Evolutionary conservation across 2,888 invertebrate genomes (phyloP).

Genomic region (Heliothis peltigera): DNA sequence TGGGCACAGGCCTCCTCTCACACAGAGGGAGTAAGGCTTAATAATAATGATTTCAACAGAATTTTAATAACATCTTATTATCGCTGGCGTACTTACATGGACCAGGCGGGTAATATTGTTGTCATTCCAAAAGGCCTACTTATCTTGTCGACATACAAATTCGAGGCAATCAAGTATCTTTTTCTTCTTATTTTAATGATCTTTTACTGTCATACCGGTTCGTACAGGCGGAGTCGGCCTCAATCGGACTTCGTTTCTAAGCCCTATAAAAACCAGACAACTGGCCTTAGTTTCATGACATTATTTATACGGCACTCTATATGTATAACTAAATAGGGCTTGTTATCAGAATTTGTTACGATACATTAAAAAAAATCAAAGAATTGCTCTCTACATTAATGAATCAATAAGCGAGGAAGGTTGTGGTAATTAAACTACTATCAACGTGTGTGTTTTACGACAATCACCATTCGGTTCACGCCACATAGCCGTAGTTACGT

Average conservation of each 20-base stretch:
- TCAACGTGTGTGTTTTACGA: slow-evolving; percentile 25
- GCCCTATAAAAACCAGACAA: background rate
- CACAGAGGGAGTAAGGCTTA: too few relatives aligned
- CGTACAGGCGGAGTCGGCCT: slow-evolving; percentile 28
- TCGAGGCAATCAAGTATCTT: slow-evolving; percentile 53
- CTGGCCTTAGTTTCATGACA: slow-evolving; percentile 4
- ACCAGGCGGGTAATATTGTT: slow-evolving; percentile 7
- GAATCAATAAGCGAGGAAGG: slow-evolving; percentile 6
- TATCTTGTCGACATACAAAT: slow-evolving; percentile 27
- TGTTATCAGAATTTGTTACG: too few relatives aligned
- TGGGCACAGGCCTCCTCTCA: too few relatives aligned
- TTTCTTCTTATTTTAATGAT: slow-evolving; percentile 21
- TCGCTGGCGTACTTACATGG: background rate
- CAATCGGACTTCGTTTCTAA: slow-evolving; percentile 12
- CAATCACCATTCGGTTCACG: slow-evolving; percentile 50
- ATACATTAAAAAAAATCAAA: too few relatives aligned
- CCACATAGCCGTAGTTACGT: slow-evolving; percentile 29
- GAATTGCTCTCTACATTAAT: slow-evolving; percentile 1
- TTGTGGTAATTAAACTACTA: slow-evolving; percentile 35
- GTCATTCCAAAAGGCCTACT: slow-evolving; percentile 14
- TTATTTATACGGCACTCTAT: background rate
- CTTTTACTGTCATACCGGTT: slow-evolving; percentile 43
- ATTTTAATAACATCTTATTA: slow-evolving; percentile 29
- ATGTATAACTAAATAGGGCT: background rate
- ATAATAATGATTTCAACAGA: slow-evolving; percentile 9